Evolutionary conservation across 2,113 vertebrate species (phyloP).

Genomic region (Eonycteris spelaea): DNA sequence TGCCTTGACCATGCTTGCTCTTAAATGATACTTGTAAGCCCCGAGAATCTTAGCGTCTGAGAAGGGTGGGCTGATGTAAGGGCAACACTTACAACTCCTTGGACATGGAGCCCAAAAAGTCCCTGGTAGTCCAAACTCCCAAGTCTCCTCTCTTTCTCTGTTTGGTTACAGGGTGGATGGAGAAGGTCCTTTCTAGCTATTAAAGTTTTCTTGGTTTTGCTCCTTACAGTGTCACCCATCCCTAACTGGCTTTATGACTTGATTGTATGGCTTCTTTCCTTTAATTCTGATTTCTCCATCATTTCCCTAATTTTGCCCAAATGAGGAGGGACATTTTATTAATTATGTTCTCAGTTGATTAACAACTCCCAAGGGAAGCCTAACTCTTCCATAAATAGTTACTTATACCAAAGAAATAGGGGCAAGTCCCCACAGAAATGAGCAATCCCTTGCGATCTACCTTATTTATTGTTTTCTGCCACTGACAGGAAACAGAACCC

Average conservation of each 20-base stretch:
- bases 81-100: background rate
- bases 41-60: background rate
- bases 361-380: background rate
- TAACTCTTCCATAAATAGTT: background rate
- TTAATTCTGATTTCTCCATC: background rate
- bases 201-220: background rate
- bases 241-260: background rate
- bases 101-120: background rate
- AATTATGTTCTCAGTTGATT: background rate
- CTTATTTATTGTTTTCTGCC: background rate
- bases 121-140: background rate
- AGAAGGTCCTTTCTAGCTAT: background rate
- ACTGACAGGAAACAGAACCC: background rate
- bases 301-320: background rate
- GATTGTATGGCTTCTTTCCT: no score
- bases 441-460: fast-evolving
- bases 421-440: background rate
- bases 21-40: background rate
- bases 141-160: background rate
- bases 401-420: background rate
- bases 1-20: background rate
- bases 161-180: background rate
- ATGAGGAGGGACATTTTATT: background rate
- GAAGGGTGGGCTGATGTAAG: background rate
- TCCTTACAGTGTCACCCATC: background rate